Conservation (phyloP, 2,113 vertebrate genomes). For the Ivindomyrus marchei region DNA sequence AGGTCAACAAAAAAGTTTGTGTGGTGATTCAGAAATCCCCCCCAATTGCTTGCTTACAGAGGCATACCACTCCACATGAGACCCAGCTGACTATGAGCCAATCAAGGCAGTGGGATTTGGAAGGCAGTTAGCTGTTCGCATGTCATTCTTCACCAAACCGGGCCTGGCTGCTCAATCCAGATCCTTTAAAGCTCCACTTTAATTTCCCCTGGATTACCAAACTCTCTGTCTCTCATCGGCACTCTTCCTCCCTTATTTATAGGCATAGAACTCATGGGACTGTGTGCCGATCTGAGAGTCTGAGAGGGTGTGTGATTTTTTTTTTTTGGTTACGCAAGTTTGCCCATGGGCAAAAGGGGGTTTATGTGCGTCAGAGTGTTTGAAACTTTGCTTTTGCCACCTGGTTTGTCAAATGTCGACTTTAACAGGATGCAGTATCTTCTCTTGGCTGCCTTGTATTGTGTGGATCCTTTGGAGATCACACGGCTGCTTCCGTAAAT, state of each 20-base stretch:
- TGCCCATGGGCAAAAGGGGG: neutral
- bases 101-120: constrained; percentile 17
- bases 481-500: neutral
- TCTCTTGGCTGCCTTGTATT: neutral
- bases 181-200: constrained; percentile 18
- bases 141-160: constrained; percentile 6
- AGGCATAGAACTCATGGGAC: neutral
- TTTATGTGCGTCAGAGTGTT: neutral
- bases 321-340: neutral
- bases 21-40: neutral
- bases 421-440: neutral
- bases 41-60: neutral
- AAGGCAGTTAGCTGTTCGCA: neutral
- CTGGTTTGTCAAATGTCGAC: neutral
- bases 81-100: constrained; percentile 5
- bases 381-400: neutral
- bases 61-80: neutral
- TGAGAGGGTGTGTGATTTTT: neutral
- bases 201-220: constrained; percentile 14
- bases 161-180: constrained; percentile 3
- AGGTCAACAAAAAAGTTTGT: neutral
- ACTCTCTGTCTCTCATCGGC: neutral
- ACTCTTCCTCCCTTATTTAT: neutral
- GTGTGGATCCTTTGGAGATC: neutral
- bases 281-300: constrained; percentile 13